These are phyloP conservation scores for Lasioglossum calceatum DNA, from an alignment of 2,888 invertebrate genomes.

Conservation along the genomic window DNA sequence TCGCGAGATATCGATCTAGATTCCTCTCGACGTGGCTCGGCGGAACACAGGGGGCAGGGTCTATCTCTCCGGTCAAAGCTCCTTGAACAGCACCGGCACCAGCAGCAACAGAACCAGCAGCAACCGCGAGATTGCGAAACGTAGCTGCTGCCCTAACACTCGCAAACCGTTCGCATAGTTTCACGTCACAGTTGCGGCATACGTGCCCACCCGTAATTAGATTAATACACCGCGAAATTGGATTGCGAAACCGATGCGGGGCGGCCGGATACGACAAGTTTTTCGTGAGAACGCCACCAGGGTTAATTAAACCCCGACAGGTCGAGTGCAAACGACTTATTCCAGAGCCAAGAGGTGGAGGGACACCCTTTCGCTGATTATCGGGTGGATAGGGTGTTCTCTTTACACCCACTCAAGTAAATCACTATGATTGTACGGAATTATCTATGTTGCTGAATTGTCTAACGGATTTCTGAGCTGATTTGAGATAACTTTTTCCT, in stretches of 20 bases:
- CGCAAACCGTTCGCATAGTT: constrained; percentile 51
- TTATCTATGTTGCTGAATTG: background rate
- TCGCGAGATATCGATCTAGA: constrained; percentile 38
- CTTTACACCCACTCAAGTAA: no score
- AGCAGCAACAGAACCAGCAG: background rate
- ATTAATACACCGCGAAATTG: constrained; percentile 70
- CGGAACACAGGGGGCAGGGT: constrained; percentile 16
- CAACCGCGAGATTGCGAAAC: constrained; percentile 47
- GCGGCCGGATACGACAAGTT: constrained; percentile 53
- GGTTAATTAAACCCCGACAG: constrained; percentile 65
- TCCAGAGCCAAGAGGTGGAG: background rate
- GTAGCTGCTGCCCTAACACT: constrained; percentile 1
- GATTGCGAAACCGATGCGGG: constrained; percentile 67
- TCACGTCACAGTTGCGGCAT: constrained; percentile 31
- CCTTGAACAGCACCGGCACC: background rate
- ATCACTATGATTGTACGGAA: background rate
- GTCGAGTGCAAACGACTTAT: constrained; percentile 61
- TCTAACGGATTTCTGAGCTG: no score
- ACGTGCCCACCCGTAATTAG: constrained; percentile 65
- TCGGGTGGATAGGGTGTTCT: background rate
- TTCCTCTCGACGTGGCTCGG: constrained; percentile 1
- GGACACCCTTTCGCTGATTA: background rate
- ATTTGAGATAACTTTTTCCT: no score
- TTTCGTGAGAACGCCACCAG: constrained; percentile 56
- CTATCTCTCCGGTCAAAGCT: constrained; percentile 31